Evolutionary conservation across 2,113 vertebrate genomes (phyloP), one percentile per base, ranked within the genome.

Genomic region (Perca flavescens): DNA sequence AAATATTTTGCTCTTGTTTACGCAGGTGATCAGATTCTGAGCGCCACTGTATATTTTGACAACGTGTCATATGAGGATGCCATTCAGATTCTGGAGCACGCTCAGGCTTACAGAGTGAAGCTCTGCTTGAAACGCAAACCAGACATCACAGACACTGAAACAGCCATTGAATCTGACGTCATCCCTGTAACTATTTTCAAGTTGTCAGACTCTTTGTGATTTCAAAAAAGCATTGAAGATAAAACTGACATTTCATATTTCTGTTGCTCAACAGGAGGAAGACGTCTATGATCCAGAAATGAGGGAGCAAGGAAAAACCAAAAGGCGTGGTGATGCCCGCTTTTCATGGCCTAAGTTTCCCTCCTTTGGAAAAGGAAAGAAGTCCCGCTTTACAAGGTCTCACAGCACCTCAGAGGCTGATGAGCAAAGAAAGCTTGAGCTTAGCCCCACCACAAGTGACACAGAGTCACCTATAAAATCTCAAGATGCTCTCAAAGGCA

Each of bases 11-110:
- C 19, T 2, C 46, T 34, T 36, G 17, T 90, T 94, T 17, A 47
- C 50, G 17, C 84, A 99, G 98, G 98, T 72, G 98, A 99, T 85
- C 98, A 98, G 87, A 93, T 99, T 73, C 94, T 99, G 88, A 99
- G 97, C 40, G 95, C 98, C 22, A 99, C 98, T 10, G 92, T 99
- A 71, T 99, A 98, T 94, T 99, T 99, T 0, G 98, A 99, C 86
- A 93, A 98, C 77, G 95, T 99, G 57, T 95, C 96, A 56, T 99
- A 98, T 9, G 97, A 99, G 94, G 98, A 99, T 53, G 98, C 97
- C 11, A 95, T 99, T 73, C 97, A 98, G 87, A 99, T 99, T 87
- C 94, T 99, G 22, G 97, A 98, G 14, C 97, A 97, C 81, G 97
- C 97, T 0, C 97, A 98, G 76, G 96, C 97, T 0, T 99, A 97